Evolutionary conservation across 2,113 vertebrate species (phyloP).

Genomic region (Genyomyrus donnyi): DNA sequence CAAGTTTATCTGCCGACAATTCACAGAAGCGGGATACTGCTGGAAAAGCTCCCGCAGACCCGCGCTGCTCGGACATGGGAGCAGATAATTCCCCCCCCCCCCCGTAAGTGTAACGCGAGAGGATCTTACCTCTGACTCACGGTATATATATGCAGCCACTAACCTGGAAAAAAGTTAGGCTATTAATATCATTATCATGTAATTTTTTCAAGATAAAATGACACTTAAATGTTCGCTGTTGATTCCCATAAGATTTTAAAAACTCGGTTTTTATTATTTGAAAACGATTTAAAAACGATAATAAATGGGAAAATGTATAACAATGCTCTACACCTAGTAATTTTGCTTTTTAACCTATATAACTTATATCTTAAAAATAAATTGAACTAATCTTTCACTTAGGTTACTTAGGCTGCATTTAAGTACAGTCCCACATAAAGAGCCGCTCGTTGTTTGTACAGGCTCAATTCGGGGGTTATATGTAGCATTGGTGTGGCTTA

Average conservation of each 20-base stretch:
- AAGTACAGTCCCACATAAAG: not conserved
- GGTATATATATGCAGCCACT: slow-evolving; percentile 31
- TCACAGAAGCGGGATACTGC: no score
- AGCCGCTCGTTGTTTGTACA: not conserved
- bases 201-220: not conserved
- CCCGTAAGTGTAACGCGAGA: slow-evolving; percentile 25
- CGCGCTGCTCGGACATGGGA: not conserved
- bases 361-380: not conserved
- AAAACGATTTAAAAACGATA: not conserved
- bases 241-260: not conserved
- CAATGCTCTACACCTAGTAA: not conserved
- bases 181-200: slow-evolving; percentile 36
- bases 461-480: not conserved
- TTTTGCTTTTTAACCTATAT: not conserved
- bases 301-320: not conserved
- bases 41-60: not conserved
- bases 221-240: not conserved
- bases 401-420: not conserved
- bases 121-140: slow-evolving; percentile 57
- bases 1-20: not conserved
- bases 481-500: not conserved
- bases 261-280: not conserved
- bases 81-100: not conserved
- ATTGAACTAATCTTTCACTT: not conserved
- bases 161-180: slow-evolving; percentile 50